Conservation (phyloP, 2,797 vertebrate species). For the Spondyliosoma cantharus region DNA sequence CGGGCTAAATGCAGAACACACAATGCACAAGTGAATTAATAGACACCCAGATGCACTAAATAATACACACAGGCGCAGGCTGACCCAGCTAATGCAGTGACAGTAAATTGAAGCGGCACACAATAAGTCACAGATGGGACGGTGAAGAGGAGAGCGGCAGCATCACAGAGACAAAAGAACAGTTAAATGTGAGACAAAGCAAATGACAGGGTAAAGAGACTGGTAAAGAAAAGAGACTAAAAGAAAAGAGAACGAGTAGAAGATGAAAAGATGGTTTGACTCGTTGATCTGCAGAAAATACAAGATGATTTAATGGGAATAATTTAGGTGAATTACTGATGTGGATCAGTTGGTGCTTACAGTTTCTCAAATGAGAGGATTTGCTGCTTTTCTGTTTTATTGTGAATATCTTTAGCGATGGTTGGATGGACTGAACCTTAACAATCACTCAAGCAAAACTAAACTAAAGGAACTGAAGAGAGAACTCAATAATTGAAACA, state of each 20-base stretch:
- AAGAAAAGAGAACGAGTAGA: slow-evolving; percentile 6
- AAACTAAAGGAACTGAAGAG: background rate
- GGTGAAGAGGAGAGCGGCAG: slow-evolving; percentile 19
- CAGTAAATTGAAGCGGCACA: slow-evolving; percentile 45
- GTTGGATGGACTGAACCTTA: background rate
- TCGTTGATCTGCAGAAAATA: background rate
- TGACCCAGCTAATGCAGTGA: slow-evolving; percentile 32
- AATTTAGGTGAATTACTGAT: background rate
- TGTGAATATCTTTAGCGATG: background rate
- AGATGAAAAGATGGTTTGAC: background rate
- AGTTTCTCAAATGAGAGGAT: too few relatives aligned
- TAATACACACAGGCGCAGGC: slow-evolving; percentile 31
- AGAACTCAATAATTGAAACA: background rate
- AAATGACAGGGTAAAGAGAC: slow-evolving; percentile 25
- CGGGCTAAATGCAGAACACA: slow-evolving; percentile 17
- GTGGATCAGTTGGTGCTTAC: background rate
- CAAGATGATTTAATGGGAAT: background rate
- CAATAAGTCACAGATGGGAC: slow-evolving; percentile 60
- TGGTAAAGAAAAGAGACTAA: background rate
- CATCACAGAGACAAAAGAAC: slow-evolving; percentile 48
- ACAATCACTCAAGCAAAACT: background rate
- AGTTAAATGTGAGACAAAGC: slow-evolving; percentile 38
- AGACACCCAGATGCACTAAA: slow-evolving; percentile 25
- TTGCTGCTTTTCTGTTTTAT: background rate
- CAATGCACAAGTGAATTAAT: slow-evolving; percentile 7